Conservation (phyloP, 2,113 vertebrate genomes). For the Ibidorhyncha struthersii region DNA sequence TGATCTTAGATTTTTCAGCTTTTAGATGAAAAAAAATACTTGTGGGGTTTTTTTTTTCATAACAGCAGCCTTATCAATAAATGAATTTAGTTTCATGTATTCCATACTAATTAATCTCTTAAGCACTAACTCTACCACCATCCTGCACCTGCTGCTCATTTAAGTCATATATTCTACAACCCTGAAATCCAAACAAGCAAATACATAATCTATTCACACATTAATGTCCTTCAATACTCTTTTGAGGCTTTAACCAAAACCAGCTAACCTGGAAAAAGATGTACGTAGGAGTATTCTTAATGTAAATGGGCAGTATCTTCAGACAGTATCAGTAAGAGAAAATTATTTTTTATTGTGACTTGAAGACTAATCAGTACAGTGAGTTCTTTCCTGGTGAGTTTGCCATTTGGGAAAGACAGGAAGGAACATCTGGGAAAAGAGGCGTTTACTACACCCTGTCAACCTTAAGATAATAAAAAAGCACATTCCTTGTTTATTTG, state of each 20-base stretch:
- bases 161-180: neutral
- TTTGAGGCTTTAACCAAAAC: neutral
- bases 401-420: constrained; percentile 23
- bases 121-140: neutral
- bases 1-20: neutral
- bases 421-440: constrained; percentile 36
- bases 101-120: neutral
- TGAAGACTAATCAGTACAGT: constrained; percentile 48
- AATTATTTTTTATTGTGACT: constrained; percentile 43
- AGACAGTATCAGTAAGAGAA: neutral
- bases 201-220: neutral
- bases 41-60: neutral
- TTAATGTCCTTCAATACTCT: neutral
- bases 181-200: neutral
- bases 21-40: neutral
- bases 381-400: constrained; percentile 33
- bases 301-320: neutral
- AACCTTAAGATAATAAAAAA: constrained; percentile 39
- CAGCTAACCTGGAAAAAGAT: neutral
- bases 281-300: neutral
- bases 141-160: neutral
- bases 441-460: constrained; percentile 18
- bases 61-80: neutral
- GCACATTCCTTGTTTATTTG: constrained; percentile 46
- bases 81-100: neutral